These are phyloP conservation scores for Telmatochromis sp. DNA, from an alignment of 2,113 vertebrate species.

Conservation along the genomic window DNA sequence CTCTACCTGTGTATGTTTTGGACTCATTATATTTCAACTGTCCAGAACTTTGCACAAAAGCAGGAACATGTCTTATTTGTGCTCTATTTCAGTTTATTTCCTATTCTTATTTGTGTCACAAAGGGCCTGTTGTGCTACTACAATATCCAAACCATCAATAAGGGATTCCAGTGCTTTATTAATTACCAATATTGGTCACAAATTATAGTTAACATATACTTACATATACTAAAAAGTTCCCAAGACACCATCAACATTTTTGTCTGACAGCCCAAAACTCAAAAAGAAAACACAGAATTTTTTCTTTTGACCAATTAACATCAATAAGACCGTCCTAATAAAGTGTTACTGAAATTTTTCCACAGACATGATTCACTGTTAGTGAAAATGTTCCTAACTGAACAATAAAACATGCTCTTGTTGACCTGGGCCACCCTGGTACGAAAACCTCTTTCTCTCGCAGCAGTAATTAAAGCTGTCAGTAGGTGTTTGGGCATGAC, in stretches of 20 bases:
- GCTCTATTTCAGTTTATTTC: not conserved
- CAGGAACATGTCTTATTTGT: not conserved
- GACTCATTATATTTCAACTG: not conserved
- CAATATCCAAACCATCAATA: not conserved
- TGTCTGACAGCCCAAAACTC: not conserved
- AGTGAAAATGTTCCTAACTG: not conserved
- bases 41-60: not conserved
- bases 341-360: not conserved
- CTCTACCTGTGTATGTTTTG: not conserved
- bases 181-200: not conserved
- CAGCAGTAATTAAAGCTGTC: slow-evolving; percentile 41
- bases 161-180: not conserved
- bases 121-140: not conserved
- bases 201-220: not conserved
- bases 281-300: not conserved
- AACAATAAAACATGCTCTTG: not conserved
- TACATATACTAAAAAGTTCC: too few species aligned
- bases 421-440: not conserved
- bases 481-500: slow-evolving; percentile 17
- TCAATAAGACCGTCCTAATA: not conserved
- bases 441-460: not conserved
- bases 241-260: rapidly evolving
- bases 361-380: not conserved
- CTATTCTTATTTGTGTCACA: not conserved
- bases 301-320: not conserved